These are phyloP conservation scores for Rosalia funebris DNA, from an alignment of 2,888 invertebrate genomes.

Conservation along the genomic window DNA sequence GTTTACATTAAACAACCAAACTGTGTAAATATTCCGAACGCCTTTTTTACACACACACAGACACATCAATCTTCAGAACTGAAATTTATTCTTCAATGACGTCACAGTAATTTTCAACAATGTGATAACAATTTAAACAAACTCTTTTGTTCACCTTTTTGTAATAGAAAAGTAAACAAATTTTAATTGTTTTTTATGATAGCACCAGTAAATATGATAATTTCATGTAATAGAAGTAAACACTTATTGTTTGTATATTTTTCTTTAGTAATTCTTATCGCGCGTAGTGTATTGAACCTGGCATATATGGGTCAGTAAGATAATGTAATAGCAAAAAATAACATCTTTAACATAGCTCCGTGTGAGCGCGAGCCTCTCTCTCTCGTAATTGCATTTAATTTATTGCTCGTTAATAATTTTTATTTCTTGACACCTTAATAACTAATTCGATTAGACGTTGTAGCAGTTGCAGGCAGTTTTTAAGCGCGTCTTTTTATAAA, in stretches of 20 bases:
- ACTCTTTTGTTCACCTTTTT: slow-evolving; percentile 37
- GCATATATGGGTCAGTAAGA: slow-evolving; percentile 57
- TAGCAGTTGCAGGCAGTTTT: background rate
- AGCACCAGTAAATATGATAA: slow-evolving; percentile 52
- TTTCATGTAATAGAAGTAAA: slow-evolving; percentile 54
- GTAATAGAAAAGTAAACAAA: slow-evolving; percentile 41
- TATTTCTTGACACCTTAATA: slow-evolving; percentile 6
- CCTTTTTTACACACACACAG: too few species aligned
- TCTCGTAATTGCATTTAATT: slow-evolving; percentile 9
- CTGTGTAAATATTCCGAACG: too few species aligned
- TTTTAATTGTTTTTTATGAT: slow-evolving; percentile 47
- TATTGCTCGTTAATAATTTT: slow-evolving; percentile 13
- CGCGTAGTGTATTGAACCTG: slow-evolving; percentile 39
- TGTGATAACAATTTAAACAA: slow-evolving; percentile 27
- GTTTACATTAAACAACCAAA: too few species aligned
- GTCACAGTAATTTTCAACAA: background rate
- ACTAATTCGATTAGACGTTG: slow-evolving; percentile 6
- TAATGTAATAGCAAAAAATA: slow-evolving; percentile 49
- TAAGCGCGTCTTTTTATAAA: background rate
- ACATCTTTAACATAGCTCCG: slow-evolving; percentile 21
- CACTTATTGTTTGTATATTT: slow-evolving; percentile 51
- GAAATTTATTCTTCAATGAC: too few species aligned
- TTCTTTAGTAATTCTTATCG: slow-evolving; percentile 53
- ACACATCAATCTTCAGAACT: too few species aligned
- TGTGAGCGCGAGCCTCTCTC: background rate